These are phyloP conservation scores for Noturus placidus DNA, from an alignment of 2,113 vertebrate species.

Conservation along the genomic window DNA sequence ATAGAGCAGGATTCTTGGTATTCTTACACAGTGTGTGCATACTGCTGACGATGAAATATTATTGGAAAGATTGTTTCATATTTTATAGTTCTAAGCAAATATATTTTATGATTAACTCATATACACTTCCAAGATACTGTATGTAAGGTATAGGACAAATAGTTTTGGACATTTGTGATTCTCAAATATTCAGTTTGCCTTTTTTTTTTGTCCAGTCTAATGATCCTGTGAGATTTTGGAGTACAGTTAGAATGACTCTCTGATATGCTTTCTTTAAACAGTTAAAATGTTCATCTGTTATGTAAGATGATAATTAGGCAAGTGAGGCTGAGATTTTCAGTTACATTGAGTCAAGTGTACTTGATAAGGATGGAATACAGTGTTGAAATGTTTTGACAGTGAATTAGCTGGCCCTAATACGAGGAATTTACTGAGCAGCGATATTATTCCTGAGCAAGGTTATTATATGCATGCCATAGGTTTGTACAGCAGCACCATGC, in stretches of 20 bases:
- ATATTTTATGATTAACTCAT: not conserved
- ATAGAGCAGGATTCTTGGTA: not conserved
- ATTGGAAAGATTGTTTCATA: not conserved
- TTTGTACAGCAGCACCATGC: conserved; percentile 46
- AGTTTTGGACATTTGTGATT: not conserved
- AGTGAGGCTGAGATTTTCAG: not conserved
- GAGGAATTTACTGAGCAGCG: conserved; percentile 42
- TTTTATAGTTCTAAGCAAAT: not conserved
- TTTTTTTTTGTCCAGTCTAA: not conserved
- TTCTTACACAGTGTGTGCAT: not conserved
- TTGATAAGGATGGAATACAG: conserved; percentile 20
- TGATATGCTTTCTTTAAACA: not conserved
- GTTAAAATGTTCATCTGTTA: not conserved
- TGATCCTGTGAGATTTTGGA: not conserved
- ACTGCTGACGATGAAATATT: not conserved
- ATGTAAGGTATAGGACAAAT: not conserved
- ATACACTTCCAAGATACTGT: not conserved
- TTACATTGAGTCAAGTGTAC: conserved; percentile 8
- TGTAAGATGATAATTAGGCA: not conserved
- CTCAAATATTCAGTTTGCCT: not conserved
- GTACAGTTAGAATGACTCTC: not conserved
- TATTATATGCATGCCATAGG: conserved; percentile 45
- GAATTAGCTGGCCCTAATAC: conserved; percentile 10
- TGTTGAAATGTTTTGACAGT: conserved; percentile 44
- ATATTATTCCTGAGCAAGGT: conserved; percentile 18